Percentiles rank a stretch among this genome's conserved stretches.
Evolutionary conservation across 2,797 vertebrate species (phyloP).

Genomic region (Knipowitschia caucasica): DNA sequence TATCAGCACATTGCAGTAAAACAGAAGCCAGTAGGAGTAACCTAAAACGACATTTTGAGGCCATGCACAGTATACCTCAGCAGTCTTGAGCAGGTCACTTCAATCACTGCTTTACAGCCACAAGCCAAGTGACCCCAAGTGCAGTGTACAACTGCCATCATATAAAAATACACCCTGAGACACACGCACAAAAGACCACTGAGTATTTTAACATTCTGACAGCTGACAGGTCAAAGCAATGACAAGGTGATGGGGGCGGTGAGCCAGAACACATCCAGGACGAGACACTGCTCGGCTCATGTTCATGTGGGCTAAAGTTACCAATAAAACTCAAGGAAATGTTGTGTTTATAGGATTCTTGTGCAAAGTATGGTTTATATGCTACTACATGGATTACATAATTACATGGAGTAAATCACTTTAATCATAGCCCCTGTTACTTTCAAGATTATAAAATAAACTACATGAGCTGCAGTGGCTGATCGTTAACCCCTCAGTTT

Average conservation of each 20-base stretch:
- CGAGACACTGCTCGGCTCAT: too few relatives aligned
- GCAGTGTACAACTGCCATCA: conserved; percentile 21
- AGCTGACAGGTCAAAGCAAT: conserved; percentile 27
- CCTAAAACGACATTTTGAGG: conserved; percentile 48
- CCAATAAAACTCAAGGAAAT: not conserved
- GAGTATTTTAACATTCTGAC: conserved; percentile 21
- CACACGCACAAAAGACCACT: conserved; percentile 21
- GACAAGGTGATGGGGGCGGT: conserved; percentile 13
- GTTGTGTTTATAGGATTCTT: not conserved
- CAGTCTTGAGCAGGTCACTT: conserved; percentile 29
- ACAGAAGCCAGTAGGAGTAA: conserved; percentile 43
- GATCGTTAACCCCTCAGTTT: too few relatives aligned
- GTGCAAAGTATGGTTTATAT: not conserved
- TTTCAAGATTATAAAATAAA: too few relatives aligned
- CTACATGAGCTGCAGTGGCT: too few relatives aligned
- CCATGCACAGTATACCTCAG: conserved; percentile 28
- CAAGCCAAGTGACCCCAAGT: conserved; percentile 25
- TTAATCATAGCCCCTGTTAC: too few relatives aligned
- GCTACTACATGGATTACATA: too few relatives aligned
- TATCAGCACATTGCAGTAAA: conserved; percentile 34
- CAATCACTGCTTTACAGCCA: conserved; percentile 13
- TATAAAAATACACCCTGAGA: conserved; percentile 25
- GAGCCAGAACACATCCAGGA: conserved; percentile 8
- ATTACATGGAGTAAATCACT: not conserved
- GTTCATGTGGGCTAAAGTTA: not conserved